These are phyloP conservation scores for Antennarius maculatus DNA, from an alignment of 2,797 vertebrate species.

Conservation along the genomic window DNA sequence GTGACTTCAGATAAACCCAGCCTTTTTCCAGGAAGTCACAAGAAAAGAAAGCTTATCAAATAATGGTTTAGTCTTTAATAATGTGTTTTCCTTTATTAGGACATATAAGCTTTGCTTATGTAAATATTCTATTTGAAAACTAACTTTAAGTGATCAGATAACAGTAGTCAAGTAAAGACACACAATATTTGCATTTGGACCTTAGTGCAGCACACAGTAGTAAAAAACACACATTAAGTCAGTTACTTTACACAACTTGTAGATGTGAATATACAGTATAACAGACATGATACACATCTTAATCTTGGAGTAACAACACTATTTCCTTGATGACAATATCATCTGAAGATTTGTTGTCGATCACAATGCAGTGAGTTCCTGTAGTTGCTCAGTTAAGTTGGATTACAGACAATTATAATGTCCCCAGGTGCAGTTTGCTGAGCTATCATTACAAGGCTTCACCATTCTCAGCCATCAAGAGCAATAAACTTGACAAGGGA, in stretches of 20 bases:
- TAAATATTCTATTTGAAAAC: not conserved
- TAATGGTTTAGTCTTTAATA: not conserved
- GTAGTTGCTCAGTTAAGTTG: not conserved
- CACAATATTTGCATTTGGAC: not conserved
- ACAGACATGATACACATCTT: slow-evolving; percentile 11
- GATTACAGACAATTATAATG: slow-evolving; percentile 4
- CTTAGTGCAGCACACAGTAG: not conserved
- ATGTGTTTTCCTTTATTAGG: not conserved
- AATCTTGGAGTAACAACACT: not conserved
- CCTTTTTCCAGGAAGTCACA: not conserved
- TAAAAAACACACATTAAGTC: not conserved
- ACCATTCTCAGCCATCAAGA: not conserved
- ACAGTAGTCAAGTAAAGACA: not conserved
- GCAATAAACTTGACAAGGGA: not conserved
- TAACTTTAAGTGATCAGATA: not conserved
- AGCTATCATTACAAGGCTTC: not conserved
- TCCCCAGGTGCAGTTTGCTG: not conserved
- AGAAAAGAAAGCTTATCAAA: not conserved
- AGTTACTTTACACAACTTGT: not conserved
- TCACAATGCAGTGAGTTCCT: slow-evolving; percentile 9
- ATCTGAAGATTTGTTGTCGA: slow-evolving; percentile 25
- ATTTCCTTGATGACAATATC: slow-evolving; percentile 3
- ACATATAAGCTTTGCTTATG: not conserved
- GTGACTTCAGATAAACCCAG: not conserved
- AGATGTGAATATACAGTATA: too few relatives aligned